Evolutionary conservation across 2,888 invertebrate species (phyloP).

Genomic region (Pristionchus mayeri): DNA sequence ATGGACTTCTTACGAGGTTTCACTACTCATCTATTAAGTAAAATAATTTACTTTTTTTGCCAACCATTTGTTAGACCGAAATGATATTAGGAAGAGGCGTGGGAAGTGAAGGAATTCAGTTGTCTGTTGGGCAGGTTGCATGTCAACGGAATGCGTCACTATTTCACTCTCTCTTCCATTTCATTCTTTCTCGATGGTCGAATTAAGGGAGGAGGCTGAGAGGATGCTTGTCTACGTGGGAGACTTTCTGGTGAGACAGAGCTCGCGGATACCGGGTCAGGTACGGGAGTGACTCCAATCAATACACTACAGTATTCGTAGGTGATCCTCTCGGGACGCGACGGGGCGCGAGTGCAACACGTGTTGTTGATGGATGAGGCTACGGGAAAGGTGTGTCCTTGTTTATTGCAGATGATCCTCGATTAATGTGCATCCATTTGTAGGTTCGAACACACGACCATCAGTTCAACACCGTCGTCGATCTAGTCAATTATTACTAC

Average conservation of each 20-base stretch:
- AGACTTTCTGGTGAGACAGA: conserved; percentile 47
- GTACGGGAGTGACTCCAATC: not conserved
- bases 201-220: conserved; percentile 37
- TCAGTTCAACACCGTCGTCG: conserved; percentile 36
- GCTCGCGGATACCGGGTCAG: conserved; percentile 42
- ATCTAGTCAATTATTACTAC: conserved; percentile 30
- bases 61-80: no score
- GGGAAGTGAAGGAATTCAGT: no score
- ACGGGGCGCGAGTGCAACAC: conserved; percentile 12
- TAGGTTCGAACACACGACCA: conserved; percentile 25
- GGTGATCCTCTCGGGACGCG: conserved; percentile 48
- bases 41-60: no score
- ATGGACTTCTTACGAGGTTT: conserved; percentile 13
- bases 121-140: no score
- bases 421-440: not conserved
- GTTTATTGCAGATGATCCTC: not conserved
- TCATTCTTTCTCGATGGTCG: no score
- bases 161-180: no score
- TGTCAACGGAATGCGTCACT: no score
- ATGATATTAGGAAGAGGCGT: no score
- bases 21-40: no score
- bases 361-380: conserved; percentile 40
- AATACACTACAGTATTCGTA: not conserved
- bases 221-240: not conserved
- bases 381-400: conserved; percentile 21